Evolutionary conservation across 2,888 invertebrate species (phyloP).

Genomic region (Leptothorax acervorum): DNA sequence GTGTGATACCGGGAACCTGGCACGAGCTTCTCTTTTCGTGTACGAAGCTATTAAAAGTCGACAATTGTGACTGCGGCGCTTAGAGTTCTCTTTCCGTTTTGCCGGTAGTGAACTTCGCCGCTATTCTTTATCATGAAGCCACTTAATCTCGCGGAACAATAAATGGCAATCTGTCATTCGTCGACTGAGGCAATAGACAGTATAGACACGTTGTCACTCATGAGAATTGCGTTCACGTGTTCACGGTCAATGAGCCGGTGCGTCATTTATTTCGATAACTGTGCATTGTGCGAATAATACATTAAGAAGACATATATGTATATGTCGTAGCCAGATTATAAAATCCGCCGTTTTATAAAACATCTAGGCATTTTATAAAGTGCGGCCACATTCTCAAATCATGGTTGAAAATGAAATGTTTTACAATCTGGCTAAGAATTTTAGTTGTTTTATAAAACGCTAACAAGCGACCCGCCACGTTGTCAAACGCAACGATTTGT

Average conservation of each 20-base stretch:
- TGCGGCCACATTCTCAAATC: too few relatives aligned
- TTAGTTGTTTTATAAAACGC: too few relatives aligned
- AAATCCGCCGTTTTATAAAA: too few relatives aligned
- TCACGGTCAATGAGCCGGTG: not conserved
- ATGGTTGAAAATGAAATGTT: too few relatives aligned
- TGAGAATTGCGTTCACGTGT: slow-evolving; percentile 18
- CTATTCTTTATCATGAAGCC: slow-evolving; percentile 26
- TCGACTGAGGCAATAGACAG: slow-evolving; percentile 23
- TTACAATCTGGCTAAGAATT: too few relatives aligned
- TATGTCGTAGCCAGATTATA: too few relatives aligned
- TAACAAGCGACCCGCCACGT: too few relatives aligned
- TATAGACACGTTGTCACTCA: slow-evolving; percentile 36
- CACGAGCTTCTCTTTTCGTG: slow-evolving; percentile 68
- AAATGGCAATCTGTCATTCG: slow-evolving; percentile 32
- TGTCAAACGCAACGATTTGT: too few relatives aligned
- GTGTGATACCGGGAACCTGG: slow-evolving; percentile 70
- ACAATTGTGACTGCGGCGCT: slow-evolving; percentile 58
- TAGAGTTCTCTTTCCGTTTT: slow-evolving; percentile 44
- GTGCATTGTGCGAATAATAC: slow-evolving; percentile 8
- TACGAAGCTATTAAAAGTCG: slow-evolving; percentile 73
- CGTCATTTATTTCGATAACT: slow-evolving; percentile 26
- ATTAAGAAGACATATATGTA: too few relatives aligned
- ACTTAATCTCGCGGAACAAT: slow-evolving; percentile 50
- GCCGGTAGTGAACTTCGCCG: slow-evolving; percentile 5
- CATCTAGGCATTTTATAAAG: too few relatives aligned